A percentile compares a stretch with the other conserved stretches of the same genome.
Evolutionary conservation across 2,888 invertebrate species (phyloP).

Genomic region (Cremastinae sp.): DNA sequence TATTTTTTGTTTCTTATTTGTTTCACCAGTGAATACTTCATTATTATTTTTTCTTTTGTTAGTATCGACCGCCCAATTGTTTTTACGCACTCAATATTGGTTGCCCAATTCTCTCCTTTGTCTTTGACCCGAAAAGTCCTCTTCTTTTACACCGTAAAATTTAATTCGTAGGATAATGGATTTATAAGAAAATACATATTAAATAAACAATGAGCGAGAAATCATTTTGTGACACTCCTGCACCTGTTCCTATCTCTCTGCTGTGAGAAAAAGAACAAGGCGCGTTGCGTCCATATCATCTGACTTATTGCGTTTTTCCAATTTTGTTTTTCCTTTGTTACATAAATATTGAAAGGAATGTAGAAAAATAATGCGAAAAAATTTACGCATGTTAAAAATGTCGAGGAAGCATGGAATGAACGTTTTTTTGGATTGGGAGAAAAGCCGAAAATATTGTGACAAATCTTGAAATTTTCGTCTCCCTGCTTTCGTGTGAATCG

Average conservation of each 20-base stretch:
- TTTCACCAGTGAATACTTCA: constrained; percentile 28
- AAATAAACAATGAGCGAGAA: constrained; percentile 71
- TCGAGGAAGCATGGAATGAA: no score
- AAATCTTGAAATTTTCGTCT: background rate
- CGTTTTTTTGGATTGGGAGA: no score
- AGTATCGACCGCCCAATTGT: constrained; percentile 45
- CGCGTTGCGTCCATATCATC: background rate
- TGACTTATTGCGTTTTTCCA: background rate
- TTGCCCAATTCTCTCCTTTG: constrained; percentile 31
- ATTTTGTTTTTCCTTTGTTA: background rate
- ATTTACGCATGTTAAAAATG: no score
- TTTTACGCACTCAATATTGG: constrained; percentile 30
- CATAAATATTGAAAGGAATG: background rate
- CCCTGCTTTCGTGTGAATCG: background rate
- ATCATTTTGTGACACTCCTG: constrained; percentile 51
- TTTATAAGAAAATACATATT: constrained; percentile 73
- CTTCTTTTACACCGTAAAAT: constrained; percentile 64
- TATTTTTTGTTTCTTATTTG: constrained; percentile 40
- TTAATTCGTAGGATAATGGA: constrained; percentile 72
- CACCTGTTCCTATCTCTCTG: constrained; percentile 28
- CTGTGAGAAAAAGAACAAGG: constrained; percentile 1
- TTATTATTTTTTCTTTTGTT: constrained; percentile 47
- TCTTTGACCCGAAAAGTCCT: constrained; percentile 19
- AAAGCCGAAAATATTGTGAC: no score
- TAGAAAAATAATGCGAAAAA: no score